Evolutionary conservation across 2,113 vertebrate genomes (phyloP).

Genomic region (Cavia aperea): DNA sequence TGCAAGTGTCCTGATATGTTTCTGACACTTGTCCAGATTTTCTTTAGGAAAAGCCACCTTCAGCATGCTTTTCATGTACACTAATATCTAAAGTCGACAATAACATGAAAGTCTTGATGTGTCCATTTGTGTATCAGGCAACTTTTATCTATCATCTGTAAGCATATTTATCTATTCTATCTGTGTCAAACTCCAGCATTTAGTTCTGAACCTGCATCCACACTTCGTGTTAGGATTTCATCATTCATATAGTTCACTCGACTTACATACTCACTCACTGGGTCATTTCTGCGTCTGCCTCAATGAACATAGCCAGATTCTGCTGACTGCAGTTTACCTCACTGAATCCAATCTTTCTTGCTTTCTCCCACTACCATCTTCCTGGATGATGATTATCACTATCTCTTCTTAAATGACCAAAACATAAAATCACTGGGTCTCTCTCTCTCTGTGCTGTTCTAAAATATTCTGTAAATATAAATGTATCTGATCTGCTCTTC

Average conservation of each 20-base stretch:
- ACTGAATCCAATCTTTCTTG: neutral
- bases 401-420: neutral
- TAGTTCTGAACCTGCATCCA: neutral
- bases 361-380: neutral
- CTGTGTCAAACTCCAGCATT: neutral
- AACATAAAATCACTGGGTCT: neutral
- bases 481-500: too few species aligned
- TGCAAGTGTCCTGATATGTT: neutral
- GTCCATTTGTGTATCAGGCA: neutral
- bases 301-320: neutral
- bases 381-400: neutral
- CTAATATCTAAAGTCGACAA: neutral
- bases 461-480: neutral
- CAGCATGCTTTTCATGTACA: neutral
- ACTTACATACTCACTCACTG: neutral
- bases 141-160: neutral
- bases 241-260: neutral
- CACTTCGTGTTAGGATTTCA: neutral
- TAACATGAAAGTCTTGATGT: neutral
- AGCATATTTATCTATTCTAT: neutral
- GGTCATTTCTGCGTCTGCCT: neutral
- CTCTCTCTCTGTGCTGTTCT: neutral
- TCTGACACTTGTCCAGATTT: neutral
- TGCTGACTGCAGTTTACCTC: neutral
- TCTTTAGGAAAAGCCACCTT: neutral